Percentiles rank a stretch among this genome's conserved stretches.
Conservation (phyloP, 2,113 vertebrate genomes). For the Romanogobio albipinnatus region DNA sequence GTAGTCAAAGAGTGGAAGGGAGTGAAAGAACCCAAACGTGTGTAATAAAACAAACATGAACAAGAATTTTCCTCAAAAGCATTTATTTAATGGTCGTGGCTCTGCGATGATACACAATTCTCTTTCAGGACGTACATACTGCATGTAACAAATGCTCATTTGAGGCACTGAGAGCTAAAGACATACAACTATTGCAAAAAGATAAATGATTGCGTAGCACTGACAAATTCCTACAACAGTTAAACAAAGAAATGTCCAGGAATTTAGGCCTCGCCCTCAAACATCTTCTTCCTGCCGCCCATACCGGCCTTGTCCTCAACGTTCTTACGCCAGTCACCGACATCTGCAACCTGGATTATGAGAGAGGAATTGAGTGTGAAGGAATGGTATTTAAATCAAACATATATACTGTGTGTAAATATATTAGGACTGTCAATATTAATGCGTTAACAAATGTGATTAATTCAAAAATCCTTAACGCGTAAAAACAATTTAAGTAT, state of each 20-base stretch:
- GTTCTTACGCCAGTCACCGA: conserved; percentile 90
- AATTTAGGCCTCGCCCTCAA: conserved; percentile 80
- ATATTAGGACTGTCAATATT: no score
- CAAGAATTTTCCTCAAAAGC: conserved; percentile 26
- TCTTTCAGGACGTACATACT: conserved; percentile 24
- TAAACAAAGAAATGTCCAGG: conserved; percentile 53
- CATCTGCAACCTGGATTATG: conserved; percentile 54
- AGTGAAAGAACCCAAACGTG: background rate
- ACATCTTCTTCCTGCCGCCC: conserved; percentile 92
- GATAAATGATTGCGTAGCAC: background rate
- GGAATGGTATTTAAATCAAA: background rate
- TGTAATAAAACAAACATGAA: conserved; percentile 6
- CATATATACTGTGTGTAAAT: no score
- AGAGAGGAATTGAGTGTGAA: background rate
- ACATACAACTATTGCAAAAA: conserved; percentile 27
- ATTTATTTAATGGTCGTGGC: conserved; percentile 52
- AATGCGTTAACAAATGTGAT: no score
- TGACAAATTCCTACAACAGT: conserved; percentile 14
- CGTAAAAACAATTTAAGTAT: no score
- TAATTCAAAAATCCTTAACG: no score
- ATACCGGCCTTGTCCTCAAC: conserved; percentile 89
- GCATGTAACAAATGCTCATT: conserved; percentile 29
- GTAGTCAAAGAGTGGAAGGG: background rate
- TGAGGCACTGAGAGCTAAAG: conserved; percentile 1
- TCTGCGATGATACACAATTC: conserved; percentile 34